These are phyloP conservation scores for Rhodeus uyekii DNA, from an alignment of 2,797 vertebrate genomes.

Conservation along the genomic window DNA sequence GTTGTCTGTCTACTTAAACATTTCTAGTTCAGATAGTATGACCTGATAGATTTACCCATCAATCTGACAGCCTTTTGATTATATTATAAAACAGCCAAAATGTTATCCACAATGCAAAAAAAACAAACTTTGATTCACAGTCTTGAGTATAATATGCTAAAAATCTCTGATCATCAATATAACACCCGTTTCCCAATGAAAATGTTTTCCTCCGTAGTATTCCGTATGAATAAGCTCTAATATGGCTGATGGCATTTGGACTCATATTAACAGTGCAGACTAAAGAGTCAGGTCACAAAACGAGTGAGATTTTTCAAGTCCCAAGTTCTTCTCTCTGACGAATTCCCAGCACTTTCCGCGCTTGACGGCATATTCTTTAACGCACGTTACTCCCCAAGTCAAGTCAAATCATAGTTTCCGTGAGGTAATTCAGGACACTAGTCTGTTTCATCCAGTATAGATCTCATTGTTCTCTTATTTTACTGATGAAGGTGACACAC, in stretches of 20 bases:
- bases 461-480: conserved; percentile 15
- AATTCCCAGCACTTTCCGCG: background rate
- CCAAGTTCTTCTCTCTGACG: background rate
- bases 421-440: conserved; percentile 35
- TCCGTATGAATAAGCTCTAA: conserved; percentile 29
- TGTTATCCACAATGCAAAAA: conserved; percentile 45
- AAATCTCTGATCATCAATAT: conserved; percentile 14
- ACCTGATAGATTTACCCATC: conserved; percentile 22
- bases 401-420: background rate
- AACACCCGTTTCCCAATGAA: conserved; percentile 25
- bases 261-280: conserved; percentile 32
- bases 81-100: conserved; percentile 37
- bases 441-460: background rate
- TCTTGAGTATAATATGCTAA: conserved; percentile 33
- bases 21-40: conserved; percentile 16
- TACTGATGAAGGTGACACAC: background rate
- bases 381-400: background rate
- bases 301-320: conserved; percentile 12
- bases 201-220: conserved; percentile 17
- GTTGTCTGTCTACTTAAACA: conserved; percentile 16
- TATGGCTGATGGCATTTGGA: conserved; percentile 49
- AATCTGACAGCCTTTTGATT: conserved; percentile 36
- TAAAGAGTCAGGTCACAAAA: conserved; percentile 40
- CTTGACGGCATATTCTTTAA: conserved; percentile 1
- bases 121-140: conserved; percentile 32